These are phyloP conservation scores for Tonatia bakeri DNA, from an alignment of 2,113 vertebrate species.

Conservation along the genomic window DNA sequence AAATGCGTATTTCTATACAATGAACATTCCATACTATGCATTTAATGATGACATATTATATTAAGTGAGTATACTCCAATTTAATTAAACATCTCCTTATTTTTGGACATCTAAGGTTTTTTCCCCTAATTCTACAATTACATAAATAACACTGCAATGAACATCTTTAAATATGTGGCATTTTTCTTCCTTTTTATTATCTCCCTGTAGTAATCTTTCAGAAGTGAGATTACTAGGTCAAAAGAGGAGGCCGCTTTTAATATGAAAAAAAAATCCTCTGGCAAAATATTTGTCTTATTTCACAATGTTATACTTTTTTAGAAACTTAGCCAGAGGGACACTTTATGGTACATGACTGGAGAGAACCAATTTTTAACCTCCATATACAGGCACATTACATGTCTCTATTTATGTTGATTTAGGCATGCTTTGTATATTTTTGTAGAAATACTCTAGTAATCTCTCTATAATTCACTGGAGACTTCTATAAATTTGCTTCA, in stretches of 20 bases:
- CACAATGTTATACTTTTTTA: not conserved
- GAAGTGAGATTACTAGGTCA: not conserved
- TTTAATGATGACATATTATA: not conserved
- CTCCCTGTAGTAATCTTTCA: not conserved
- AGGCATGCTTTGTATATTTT: not conserved
- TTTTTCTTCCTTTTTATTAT: slow-evolving; percentile 13
- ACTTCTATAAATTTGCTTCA: not conserved
- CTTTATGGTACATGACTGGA: not conserved
- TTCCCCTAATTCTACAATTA: not conserved
- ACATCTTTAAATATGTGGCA: not conserved
- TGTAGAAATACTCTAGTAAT: not conserved
- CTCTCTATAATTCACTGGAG: not conserved
- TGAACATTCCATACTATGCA: not conserved
- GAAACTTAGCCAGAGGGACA: not conserved
- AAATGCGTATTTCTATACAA: not conserved
- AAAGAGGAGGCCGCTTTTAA: not conserved
- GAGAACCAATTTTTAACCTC: not conserved
- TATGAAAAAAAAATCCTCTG: not conserved
- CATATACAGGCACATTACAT: not conserved
- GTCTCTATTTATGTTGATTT: not conserved
- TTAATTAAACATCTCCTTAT: slow-evolving; percentile 1
- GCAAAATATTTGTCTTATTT: slow-evolving; percentile 2
- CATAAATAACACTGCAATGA: slow-evolving; percentile 4
- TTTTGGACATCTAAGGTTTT: not conserved
- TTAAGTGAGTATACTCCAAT: not conserved